A percentile compares a stretch with the other conserved stretches of the same genome.
Evolutionary conservation across 2,797 vertebrate genomes (phyloP).

Genomic region (Babyrousa celebensis): DNA sequence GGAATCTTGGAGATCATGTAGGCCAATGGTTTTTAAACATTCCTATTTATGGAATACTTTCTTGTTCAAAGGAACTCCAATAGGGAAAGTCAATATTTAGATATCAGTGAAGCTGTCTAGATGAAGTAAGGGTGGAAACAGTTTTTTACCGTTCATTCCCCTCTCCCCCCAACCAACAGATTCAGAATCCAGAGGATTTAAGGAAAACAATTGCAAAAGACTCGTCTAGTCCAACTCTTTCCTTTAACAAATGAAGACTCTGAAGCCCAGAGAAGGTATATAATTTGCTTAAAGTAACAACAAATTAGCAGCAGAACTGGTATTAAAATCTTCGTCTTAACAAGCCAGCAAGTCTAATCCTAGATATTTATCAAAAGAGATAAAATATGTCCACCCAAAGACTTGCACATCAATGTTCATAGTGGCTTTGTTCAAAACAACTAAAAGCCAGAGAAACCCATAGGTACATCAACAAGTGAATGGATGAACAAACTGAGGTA

Average conservation of each 20-base stretch:
- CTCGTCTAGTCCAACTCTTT: background rate
- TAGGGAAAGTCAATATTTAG: constrained; percentile 18
- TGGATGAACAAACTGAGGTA: background rate
- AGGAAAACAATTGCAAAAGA: constrained; percentile 37
- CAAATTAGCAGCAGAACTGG: constrained; percentile 25
- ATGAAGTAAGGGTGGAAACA: background rate
- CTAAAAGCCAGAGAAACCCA: background rate
- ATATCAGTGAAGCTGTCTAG: background rate
- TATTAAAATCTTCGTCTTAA: constrained; percentile 16
- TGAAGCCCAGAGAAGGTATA: background rate
- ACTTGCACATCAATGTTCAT: background rate
- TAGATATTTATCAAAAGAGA: constrained; percentile 34
- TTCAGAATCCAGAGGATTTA: constrained; percentile 8
- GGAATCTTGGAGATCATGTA: constrained; percentile 46
- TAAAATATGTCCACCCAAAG: constrained; percentile 13
- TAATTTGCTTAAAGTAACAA: constrained; percentile 64
- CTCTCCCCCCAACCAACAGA: background rate
- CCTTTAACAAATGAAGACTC: constrained; percentile 30
- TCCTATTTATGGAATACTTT: constrained; percentile 38
- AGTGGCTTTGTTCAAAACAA: constrained; percentile 32
- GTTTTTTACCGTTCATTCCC: background rate
- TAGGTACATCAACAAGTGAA: background rate
- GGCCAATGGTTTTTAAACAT: constrained; percentile 12
- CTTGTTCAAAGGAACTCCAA: constrained; percentile 13
- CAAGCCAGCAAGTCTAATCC: constrained; percentile 25